Evolutionary conservation across 64 coral and sea anemone genomes (phyloP).

Genomic region (Pocillopora damicornis): DNA sequence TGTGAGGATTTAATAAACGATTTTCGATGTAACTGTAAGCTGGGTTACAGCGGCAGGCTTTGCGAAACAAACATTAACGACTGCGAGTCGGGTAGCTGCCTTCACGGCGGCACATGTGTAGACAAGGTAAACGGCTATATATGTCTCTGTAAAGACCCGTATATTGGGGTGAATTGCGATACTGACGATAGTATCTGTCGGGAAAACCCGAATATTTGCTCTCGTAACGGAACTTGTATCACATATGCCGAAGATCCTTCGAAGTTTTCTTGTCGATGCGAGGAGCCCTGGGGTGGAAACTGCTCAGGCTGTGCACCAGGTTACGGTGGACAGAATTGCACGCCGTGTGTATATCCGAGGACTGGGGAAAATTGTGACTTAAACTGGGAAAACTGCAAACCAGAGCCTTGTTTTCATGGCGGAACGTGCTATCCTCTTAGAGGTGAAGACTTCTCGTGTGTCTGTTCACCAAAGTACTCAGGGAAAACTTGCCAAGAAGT

Average conservation of each 20-base stretch:
- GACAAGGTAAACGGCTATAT: constrained; percentile 75
- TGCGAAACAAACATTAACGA: constrained; percentile 67
- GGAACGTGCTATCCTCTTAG: constrained; percentile 72
- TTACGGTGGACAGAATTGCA: constrained; percentile 58
- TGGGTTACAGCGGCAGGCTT: constrained; percentile 55
- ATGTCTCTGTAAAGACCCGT: constrained; percentile 69
- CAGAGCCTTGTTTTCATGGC: constrained; percentile 58
- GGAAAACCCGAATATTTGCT: constrained; percentile 63
- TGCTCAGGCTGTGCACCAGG: constrained; percentile 72
- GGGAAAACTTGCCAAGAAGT: constrained; percentile 50
- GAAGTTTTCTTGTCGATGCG: constrained; percentile 65
- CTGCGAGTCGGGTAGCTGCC: constrained; percentile 48
- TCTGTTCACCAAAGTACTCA: constrained; percentile 46
- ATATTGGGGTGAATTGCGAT: constrained; percentile 75
- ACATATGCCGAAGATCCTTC: constrained; percentile 50
- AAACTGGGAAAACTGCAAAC: constrained; percentile 74
- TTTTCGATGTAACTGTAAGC: constrained; percentile 68
- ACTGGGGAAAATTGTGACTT: constrained; percentile 79
- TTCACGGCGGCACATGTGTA: constrained; percentile 70
- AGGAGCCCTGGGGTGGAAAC: constrained; percentile 66
- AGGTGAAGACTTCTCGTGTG: constrained; percentile 58
- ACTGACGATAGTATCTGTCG: constrained; percentile 64
- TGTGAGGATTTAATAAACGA: constrained; percentile 60
- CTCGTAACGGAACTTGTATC: constrained; percentile 76
- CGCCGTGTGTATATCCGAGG: constrained; percentile 75